Percentiles rank a stretch among this genome's conserved stretches.
Evolutionary conservation across 2,888 invertebrate genomes (phyloP).

Genomic region (Drosophila meridionalis): DNA sequence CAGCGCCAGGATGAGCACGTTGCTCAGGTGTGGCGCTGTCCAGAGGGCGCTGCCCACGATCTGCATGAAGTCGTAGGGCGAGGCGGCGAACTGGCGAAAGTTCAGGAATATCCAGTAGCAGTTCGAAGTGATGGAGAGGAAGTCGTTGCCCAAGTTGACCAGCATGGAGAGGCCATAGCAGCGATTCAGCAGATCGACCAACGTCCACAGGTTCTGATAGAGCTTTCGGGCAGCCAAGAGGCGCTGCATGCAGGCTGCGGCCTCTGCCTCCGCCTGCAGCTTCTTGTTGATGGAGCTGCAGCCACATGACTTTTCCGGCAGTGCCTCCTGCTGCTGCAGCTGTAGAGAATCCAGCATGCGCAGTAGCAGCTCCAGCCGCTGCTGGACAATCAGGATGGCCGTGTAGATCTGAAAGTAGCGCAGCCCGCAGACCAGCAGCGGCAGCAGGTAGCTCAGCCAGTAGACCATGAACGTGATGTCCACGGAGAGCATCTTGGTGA

Average conservation of each 20-base stretch:
- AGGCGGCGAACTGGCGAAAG: conserved; percentile 69
- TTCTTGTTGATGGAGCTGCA: conserved; percentile 31
- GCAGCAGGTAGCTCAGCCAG: conserved; percentile 79
- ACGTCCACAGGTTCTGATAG: conserved; percentile 82
- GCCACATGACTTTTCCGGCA: conserved; percentile 1
- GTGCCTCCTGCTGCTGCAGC: conserved; percentile 42
- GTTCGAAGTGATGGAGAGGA: conserved; percentile 82
- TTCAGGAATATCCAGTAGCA: conserved; percentile 84
- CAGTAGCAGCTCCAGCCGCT: conserved; percentile 75
- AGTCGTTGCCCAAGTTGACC: conserved; percentile 83
- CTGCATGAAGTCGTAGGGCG: conserved; percentile 62
- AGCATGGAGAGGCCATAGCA: conserved; percentile 82
- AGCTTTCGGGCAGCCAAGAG: conserved; percentile 75
- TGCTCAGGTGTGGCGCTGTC: conserved; percentile 81
- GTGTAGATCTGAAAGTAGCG: conserved; percentile 83
- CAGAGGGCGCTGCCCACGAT: conserved; percentile 75
- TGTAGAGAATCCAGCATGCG: conserved; percentile 60
- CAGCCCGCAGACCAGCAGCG: conserved; percentile 74
- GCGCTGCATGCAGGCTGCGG: conserved; percentile 50
- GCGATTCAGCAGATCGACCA: conserved; percentile 75
- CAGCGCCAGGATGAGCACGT: conserved; percentile 77
- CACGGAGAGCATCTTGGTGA: conserved; percentile 46
- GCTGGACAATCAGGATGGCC: conserved; percentile 69
- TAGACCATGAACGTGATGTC: conserved; percentile 53
- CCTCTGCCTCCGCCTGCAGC: conserved; percentile 19